Evolutionary conservation across 2,888 invertebrate species (phyloP).

Genomic region (Orchesella flavescens): DNA sequence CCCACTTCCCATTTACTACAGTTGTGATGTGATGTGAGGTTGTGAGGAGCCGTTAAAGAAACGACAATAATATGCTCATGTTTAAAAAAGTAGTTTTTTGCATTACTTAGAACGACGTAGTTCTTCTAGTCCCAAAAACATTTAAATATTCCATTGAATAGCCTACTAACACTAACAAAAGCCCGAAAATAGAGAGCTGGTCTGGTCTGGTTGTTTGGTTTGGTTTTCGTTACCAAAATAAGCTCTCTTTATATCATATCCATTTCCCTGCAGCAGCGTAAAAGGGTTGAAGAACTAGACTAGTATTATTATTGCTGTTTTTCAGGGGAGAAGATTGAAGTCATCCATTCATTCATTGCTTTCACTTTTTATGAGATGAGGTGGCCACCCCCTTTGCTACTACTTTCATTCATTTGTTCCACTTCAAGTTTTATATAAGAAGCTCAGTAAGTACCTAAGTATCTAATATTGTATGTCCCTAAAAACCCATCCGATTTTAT

Average conservation of each 20-base stretch:
- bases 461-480: no score
- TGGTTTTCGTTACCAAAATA: background rate
- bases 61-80: constrained; percentile 19
- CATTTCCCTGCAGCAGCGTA: no score
- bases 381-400: background rate
- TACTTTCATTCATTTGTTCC: background rate
- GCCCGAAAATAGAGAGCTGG: background rate
- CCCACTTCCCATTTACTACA: constrained; percentile 24
- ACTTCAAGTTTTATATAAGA: background rate
- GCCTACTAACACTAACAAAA: background rate
- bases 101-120: no score
- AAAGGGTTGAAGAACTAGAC: no score
- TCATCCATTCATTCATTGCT: background rate
- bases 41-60: constrained; percentile 17
- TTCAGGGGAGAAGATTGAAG: background rate
- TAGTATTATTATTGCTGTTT: no score
- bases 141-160: constrained; percentile 2
- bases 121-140: background rate
- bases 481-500: no score
- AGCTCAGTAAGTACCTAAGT: no score
- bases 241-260: background rate
- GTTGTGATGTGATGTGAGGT: no score
- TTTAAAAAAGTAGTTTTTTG: constrained; percentile 31
- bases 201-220: background rate
- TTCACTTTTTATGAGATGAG: constrained; percentile 23